These are phyloP conservation scores for Acronicta alni DNA, from an alignment of 2,888 invertebrate genomes.

Conservation along the genomic window DNA sequence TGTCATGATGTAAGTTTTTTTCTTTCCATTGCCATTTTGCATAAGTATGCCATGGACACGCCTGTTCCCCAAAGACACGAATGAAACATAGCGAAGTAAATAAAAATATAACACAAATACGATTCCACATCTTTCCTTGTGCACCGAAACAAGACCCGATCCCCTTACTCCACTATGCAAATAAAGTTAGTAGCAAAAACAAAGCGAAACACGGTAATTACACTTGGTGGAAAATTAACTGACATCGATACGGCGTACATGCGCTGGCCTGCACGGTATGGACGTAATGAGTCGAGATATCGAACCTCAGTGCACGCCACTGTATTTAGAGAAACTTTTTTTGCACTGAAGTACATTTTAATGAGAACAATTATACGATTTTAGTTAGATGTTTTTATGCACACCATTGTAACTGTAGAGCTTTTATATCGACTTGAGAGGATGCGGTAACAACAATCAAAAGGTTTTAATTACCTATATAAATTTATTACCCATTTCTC, in stretches of 20 bases:
- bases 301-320: conserved; percentile 75
- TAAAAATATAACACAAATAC: conserved; percentile 12
- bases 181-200: conserved; percentile 89
- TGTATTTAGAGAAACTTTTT: conserved; percentile 62
- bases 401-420: conserved; percentile 7
- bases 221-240: conserved; percentile 88
- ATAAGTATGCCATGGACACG: too few relatives aligned
- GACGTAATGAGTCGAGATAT: conserved; percentile 84
- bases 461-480: too few relatives aligned
- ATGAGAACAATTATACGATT: conserved; percentile 50
- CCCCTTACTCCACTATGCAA: conserved; percentile 83
- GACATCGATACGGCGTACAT: conserved; percentile 84
- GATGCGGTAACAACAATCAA: too few relatives aligned
- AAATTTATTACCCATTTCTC: too few relatives aligned
- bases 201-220: conserved; percentile 88
- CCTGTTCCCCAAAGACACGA: too few relatives aligned
- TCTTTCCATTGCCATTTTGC: too few relatives aligned
- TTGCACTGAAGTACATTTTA: conserved; percentile 38
- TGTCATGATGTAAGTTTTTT: too few relatives aligned
- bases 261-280: conserved; percentile 70
- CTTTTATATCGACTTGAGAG: background rate
- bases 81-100: too few relatives aligned
- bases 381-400: conserved; percentile 24
- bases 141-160: conserved; percentile 68
- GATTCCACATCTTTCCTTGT: conserved; percentile 63